These are phyloP conservation scores for Myzus persicae DNA, from an alignment of 1,140 invertebrate genomes.

Conservation along the genomic window DNA sequence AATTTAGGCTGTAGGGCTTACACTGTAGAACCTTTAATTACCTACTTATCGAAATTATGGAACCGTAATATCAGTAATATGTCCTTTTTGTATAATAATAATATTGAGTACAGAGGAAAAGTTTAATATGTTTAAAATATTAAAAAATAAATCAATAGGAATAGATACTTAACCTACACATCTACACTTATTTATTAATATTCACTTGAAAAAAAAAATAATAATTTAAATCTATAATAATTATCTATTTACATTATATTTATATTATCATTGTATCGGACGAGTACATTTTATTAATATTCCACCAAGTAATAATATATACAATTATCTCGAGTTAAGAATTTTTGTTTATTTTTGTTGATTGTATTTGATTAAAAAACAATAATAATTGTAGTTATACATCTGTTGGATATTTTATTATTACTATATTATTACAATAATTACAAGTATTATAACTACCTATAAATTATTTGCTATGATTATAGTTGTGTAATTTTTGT, in stretches of 20 bases:
- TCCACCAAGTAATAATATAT: constrained; percentile 40
- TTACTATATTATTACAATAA: neutral
- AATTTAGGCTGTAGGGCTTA: neutral
- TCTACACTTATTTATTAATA: neutral
- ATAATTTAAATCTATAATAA: neutral
- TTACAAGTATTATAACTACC: neutral
- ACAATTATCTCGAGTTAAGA: neutral
- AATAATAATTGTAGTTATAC: neutral
- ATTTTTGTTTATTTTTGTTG: neutral
- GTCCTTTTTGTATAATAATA: neutral
- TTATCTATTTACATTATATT: neutral
- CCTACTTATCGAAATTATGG: neutral
- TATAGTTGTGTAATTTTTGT: neutral
- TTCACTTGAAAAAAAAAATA: neutral
- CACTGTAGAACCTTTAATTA: neutral
- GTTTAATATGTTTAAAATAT: neutral
- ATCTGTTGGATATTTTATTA: constrained; percentile 18
- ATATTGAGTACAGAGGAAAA: neutral
- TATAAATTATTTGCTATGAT: constrained; percentile 7
- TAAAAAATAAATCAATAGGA: neutral
- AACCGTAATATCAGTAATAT: neutral
- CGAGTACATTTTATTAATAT: neutral
- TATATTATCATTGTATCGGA: constrained; percentile 3
- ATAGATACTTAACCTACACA: neutral
- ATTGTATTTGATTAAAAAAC: neutral